Conservation (phyloP, 2,797 vertebrate genomes). For the Danio choprae region DNA sequence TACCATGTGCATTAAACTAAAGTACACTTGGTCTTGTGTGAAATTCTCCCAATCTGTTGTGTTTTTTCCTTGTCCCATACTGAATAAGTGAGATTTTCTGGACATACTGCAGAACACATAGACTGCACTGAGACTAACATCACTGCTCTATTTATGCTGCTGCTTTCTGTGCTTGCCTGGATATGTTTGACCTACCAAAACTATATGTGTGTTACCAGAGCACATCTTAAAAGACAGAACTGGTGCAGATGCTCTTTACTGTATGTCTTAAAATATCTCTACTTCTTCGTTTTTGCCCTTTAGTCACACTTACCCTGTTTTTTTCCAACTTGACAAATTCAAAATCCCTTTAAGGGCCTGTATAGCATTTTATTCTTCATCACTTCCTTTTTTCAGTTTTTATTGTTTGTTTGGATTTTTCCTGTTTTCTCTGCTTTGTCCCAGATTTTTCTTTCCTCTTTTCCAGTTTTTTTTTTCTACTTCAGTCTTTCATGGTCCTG, state of each 20-base stretch:
- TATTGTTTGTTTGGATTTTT: neutral
- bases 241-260: neutral
- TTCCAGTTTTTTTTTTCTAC: slow-evolving; percentile 41
- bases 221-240: slow-evolving; percentile 4
- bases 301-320: neutral
- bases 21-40: too few species aligned
- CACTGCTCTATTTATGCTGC: neutral
- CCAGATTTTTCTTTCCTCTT: neutral
- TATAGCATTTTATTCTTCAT: neutral
- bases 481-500: neutral
- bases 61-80: neutral
- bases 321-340: neutral
- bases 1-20: too few species aligned
- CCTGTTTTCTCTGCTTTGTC: slow-evolving; percentile 42
- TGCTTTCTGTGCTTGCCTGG: slow-evolving; percentile 15
- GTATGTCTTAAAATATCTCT: slow-evolving; percentile 37
- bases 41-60: neutral
- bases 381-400: neutral
- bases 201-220: slow-evolving; percentile 26
- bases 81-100: neutral
- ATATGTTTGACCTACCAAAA: slow-evolving; percentile 29
- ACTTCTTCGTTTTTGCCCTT: neutral
- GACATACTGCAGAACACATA: neutral
- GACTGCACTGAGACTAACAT: neutral
- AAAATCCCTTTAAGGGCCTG: slow-evolving; percentile 2